Evolutionary conservation across 1,140 invertebrate species (phyloP), one percentile per base, ranked within the genome.

Genomic region (Ips nitidus): DNA sequence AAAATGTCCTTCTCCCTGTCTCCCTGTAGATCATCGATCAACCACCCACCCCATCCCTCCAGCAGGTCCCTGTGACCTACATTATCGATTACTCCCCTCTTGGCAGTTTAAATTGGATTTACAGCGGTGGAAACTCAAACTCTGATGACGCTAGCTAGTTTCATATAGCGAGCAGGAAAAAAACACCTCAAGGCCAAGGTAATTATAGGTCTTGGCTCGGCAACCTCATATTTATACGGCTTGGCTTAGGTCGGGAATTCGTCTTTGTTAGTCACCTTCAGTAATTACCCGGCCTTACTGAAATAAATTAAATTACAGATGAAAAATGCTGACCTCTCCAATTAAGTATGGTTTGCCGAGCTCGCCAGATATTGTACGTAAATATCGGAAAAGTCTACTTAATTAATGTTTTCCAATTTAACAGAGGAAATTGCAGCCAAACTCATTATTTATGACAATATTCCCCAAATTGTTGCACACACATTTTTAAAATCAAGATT

Each of bases 131-230:
- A 22, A 22, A 22, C 22, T 22, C 22, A 22, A 22, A 22, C 22
- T 22, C 22, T 50, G 45, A 50, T 50, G 45, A 50, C 45, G 45
- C 22, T 22, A 3, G 45, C 45, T 50, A 50, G 22, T 50, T 50
- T 50, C 45, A 50, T 8, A 50, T 50, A 8, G 22, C 22, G 22
- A 22, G 22, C 22, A 22, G 45, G 45, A 50, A 50, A 50, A 45
- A 50, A 50, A 50, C 45, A 50, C 45, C 45, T 50, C 45, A 50
- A 50, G 45, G 45, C 45, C 45, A 50, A 50, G 45, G 45, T 50
- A 50, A 50, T 50, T 50, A 50, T 50, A 50, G 45, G 45, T 50
- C 22, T 50, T 1, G 22, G 45, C 22, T 50, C 3, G 45, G 45
- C 7, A 8, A 8, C 45, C 45, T 50, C 45, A 50, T 50, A 50